phyloP scores from a whole-genome alignment of 2,888 invertebrate genomes.

The Idaea aversata region DNA sequence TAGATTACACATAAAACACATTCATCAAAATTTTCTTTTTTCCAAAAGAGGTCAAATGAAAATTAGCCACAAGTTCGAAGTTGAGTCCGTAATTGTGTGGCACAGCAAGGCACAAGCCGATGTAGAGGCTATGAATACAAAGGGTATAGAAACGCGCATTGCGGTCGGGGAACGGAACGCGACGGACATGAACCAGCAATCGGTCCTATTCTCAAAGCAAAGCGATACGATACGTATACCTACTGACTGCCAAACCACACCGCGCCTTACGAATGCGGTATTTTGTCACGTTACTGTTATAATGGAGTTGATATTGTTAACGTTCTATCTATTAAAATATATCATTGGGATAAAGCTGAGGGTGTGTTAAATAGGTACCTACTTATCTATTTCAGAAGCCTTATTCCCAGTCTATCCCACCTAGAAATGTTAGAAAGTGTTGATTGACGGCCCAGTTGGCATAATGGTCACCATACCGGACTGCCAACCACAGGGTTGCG shows the following conservation, averaged over 20 bases:
- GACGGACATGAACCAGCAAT: constrained; percentile 50
- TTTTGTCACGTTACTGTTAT: constrained; percentile 9
- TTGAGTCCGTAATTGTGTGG: neutral
- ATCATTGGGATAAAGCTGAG: neutral
- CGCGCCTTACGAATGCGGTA: constrained; percentile 9
- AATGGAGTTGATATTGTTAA: constrained; percentile 3
- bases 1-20: too few relatives aligned
- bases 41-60: neutral
- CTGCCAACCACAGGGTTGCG: too few relatives aligned
- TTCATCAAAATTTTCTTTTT: constrained; percentile 31
- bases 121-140: constrained; percentile 68
- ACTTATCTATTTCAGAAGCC: too few relatives aligned
- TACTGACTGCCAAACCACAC: constrained; percentile 5
- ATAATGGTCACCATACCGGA: too few relatives aligned
- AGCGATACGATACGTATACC: neutral
- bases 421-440: too few relatives aligned
- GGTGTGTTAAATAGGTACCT: too few relatives aligned
- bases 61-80: neutral
- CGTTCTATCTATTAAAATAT: neutral
- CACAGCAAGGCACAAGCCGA: constrained; percentile 48
- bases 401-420: too few relatives aligned
- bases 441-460: too few relatives aligned
- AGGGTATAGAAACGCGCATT: constrained; percentile 47
- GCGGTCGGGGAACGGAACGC: constrained; percentile 66
- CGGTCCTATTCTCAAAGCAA: constrained; percentile 41